Evolutionary conservation across 2,797 vertebrate species (phyloP), one percentile per base, ranked within the genome.

Genomic region (Borostomias antarcticus): DNA sequence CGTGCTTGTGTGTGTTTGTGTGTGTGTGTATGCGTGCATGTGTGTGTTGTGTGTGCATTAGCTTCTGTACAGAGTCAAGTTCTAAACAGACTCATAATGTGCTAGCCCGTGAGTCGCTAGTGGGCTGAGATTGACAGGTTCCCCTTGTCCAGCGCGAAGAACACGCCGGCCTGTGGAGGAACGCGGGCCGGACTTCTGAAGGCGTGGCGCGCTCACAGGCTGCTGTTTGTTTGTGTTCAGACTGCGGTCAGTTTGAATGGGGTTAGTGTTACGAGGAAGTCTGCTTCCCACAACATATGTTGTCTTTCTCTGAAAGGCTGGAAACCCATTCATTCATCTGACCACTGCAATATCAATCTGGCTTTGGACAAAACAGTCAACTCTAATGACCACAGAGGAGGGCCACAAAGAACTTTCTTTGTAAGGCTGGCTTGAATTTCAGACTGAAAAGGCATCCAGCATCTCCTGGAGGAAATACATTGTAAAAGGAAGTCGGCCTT

Each of bases 141-240:
- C 64, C 54, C 53, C 53, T 73, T 71, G 77, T 84, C 76, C 67
- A 75, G 67, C 62, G 82, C 43, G 74, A 77, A 83, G 17, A 82
- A 80, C 80, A 66, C 63, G 69, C 66, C 21, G 72, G 71, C 67
- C 62, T 74, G 50, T 68, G 68, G 72, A 72, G 47, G 53, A 1
- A n/a, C n/a, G 21, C 69, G 77, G 72, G 65, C 19, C 52, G 66
- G 57, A 62, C 19, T 45, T 19, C 61, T 4, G 57, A 37, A 26
- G 19, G 53, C 15, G 72, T 70, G 47, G 62, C 17, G 30, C 66
- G 60, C 56, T 70, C 51, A 62, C 65, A 83, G 83, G 74, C 81
- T 79, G 77, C 71, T 84, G 78, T 88, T 83, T 91, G 85, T 91
- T 88, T 87, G 83, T 83, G 73, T 86, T 86, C 77, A 71, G 73